Percentiles rank a stretch among this genome's conserved stretches.
Conservation (phyloP, 1,140 invertebrate genomes). For the Frieseomelitta varia region DNA sequence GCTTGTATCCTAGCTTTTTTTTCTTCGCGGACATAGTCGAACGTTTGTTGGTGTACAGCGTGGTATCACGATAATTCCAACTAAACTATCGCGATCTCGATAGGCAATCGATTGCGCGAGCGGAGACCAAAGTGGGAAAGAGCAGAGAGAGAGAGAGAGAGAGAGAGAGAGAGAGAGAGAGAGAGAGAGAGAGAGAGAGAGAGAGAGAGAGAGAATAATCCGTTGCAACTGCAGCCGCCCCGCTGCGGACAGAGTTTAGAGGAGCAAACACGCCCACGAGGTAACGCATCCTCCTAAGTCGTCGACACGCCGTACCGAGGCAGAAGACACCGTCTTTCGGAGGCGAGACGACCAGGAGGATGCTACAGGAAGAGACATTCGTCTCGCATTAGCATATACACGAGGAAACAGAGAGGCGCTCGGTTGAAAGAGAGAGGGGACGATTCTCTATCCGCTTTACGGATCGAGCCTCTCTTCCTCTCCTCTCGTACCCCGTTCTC, state of each 20-base stretch:
- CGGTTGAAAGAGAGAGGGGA: conserved; percentile 42
- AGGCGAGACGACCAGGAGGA: conserved; percentile 58
- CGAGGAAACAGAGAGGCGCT: conserved; percentile 65
- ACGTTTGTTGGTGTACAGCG: not conserved
- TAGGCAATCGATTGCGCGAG: conserved; percentile 62
- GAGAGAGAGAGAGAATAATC: conserved; percentile 14
- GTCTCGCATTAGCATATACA: conserved; percentile 81
- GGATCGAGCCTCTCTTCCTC: conserved; percentile 52
- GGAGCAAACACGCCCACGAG: conserved; percentile 75
- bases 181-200: no score
- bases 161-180: conserved; percentile 9
- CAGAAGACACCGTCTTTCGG: conserved; percentile 65
- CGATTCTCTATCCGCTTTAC: conserved; percentile 39
- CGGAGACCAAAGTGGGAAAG: not conserved
- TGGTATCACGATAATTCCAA: conserved; percentile 61
- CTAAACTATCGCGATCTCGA: conserved; percentile 70
- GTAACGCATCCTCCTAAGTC: conserved; percentile 66
- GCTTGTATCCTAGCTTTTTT: conserved; percentile 27
- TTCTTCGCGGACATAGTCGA: conserved; percentile 15
- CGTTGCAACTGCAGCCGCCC: conserved; percentile 68
- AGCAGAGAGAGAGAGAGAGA: not conserved
- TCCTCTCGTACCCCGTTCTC: conserved; percentile 22
- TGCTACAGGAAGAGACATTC: conserved; percentile 72
- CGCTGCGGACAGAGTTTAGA: conserved; percentile 69
- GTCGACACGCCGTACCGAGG: conserved; percentile 68